Evolutionary conservation across 2,113 vertebrate genomes (phyloP).

Genomic region (Ellobius talpinus): DNA sequence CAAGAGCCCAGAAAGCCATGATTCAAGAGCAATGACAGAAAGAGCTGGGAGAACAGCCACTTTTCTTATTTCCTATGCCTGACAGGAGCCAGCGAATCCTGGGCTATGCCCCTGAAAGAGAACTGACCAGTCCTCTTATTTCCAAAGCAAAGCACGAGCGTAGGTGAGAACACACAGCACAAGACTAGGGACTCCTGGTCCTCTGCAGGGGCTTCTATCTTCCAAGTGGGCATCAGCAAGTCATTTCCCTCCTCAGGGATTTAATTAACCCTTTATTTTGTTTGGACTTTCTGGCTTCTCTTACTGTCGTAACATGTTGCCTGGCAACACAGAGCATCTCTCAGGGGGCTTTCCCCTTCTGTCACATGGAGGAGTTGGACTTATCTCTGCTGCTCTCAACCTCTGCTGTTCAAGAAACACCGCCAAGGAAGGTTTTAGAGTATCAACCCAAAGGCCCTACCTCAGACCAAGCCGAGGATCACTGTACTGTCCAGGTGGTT

Average conservation of each 20-base stretch:
- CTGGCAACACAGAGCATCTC: neutral
- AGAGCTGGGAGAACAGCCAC: neutral
- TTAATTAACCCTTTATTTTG: neutral
- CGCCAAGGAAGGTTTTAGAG: neutral
- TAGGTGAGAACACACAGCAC: neutral
- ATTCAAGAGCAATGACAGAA: neutral
- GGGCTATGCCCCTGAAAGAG: neutral
- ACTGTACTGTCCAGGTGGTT: too few relatives aligned
- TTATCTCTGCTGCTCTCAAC: slow-evolving; percentile 1
- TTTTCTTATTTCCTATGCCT: neutral
- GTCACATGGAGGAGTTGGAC: neutral
- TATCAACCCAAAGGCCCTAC: neutral
- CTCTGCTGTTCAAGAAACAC: neutral
- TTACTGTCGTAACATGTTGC: neutral
- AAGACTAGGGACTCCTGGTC: neutral
- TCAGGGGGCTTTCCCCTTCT: neutral
- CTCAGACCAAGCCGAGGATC: neutral
- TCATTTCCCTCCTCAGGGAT: neutral
- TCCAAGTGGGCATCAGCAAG: neutral
- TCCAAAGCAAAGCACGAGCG: neutral
- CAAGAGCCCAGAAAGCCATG: neutral
- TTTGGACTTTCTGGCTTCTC: neutral
- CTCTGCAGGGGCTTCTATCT: neutral
- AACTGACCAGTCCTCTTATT: neutral
- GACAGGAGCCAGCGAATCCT: neutral